A percentile compares a stretch with the other conserved stretches of the same genome.
Conservation (phyloP, 2,888 invertebrate genomes). For the Anthophora plumipes region DNA sequence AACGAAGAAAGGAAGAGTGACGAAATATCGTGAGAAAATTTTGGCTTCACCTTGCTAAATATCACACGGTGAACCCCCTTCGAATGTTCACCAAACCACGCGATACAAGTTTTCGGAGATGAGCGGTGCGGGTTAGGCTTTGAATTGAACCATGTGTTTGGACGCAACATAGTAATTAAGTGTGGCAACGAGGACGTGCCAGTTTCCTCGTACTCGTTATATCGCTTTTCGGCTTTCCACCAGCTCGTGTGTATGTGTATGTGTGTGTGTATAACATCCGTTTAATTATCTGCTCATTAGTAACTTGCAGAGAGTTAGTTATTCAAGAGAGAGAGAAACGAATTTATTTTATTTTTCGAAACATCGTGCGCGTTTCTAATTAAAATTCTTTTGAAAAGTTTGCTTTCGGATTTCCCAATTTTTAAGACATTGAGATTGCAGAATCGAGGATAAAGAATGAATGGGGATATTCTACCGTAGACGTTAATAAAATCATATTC, state of each 20-base stretch:
- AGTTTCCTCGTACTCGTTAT: conserved; percentile 15
- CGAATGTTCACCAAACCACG: background rate
- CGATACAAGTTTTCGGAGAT: background rate
- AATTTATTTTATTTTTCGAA: conserved; percentile 6
- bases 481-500: too few relatives aligned
- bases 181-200: conserved; percentile 14
- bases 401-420: background rate
- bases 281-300: conserved; percentile 51
- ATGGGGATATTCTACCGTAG: too few relatives aligned
- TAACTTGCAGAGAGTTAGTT: conserved; percentile 11
- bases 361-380: conserved; percentile 3
- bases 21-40: conserved; percentile 47
- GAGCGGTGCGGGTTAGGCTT: background rate
- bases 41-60: background rate
- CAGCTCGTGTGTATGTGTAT: background rate
- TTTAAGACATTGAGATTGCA: background rate
- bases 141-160: conserved; percentile 4
- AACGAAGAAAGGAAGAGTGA: conserved; percentile 3
- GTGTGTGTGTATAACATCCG: background rate
- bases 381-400: conserved; percentile 15
- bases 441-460: background rate
- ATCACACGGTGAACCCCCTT: background rate
- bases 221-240: conserved; percentile 26
- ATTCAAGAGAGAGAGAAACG: background rate
- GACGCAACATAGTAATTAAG: conserved; percentile 30